Base-by-base conservation (phyloP, 2,113 vertebrate species). In the Coturnix japonica region DNA sequence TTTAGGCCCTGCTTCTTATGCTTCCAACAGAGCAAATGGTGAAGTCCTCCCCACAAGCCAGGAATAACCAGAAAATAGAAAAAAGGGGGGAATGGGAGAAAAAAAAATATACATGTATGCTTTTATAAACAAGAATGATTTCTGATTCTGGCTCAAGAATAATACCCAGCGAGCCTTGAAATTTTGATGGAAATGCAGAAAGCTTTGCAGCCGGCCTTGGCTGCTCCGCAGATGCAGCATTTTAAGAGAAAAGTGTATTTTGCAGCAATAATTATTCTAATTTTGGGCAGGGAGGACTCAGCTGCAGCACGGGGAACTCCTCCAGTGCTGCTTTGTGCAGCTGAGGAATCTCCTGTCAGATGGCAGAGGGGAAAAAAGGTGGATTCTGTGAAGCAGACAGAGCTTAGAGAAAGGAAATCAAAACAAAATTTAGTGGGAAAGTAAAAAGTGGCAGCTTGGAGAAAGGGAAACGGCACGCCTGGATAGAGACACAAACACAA, bases 401-500 rank as follows among this genome's bases (percentile, higher is more conserved):
- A 81, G 70, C n/a, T 71, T 15, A 23, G 22, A 25, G 14, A 63
- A 39, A 39, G 37, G 16, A 39, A 39, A 18, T 63, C 23, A 39
- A 63, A 63, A 37, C 11, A 37, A 60, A 35, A 61, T 61, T 26
- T 37, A 17, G 35, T 37, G 25, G 37, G 25, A 61, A 59, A 39
- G 3, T 25, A 25, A 25, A 63, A 69, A 1, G 22, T 64, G 67
- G 8, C 28, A 57, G 14, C 21, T 20, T 18, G 30, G 31, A 15
- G 25, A 13, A 0, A 5, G 22, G 22, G 12, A 21, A 53, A n/a
- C 51, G 8, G 1, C 1, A 16, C 46, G 6, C 30, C 64, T 4
- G 0, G 22, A 6, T 17, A 1, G 39, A 0, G 3, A 37, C 0
- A 2, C 6, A 0, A 64, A 17, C 1, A 6, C 0, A 6, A 19